Conservation (phyloP, 2,888 invertebrate species). For the Eudemis profundana region DNA sequence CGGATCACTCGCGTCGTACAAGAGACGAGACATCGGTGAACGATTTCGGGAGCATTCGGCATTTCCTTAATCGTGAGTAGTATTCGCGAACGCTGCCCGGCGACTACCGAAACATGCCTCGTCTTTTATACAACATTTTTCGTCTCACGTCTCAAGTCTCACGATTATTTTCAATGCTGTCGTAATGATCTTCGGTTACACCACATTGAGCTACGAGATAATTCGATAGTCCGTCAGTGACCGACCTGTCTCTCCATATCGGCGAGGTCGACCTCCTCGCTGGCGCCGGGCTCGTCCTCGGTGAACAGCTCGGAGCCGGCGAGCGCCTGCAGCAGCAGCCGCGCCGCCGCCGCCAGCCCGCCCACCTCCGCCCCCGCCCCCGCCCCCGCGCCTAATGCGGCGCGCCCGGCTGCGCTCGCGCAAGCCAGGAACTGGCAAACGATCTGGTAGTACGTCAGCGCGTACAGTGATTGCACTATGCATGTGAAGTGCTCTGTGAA, state of each 20-base stretch:
- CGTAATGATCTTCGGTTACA: no score
- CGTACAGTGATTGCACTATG: slow-evolving; percentile 94
- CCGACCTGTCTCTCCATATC: slow-evolving; percentile 69
- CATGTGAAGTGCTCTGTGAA: slow-evolving; percentile 93
- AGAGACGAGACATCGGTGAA: no score
- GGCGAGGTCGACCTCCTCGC: slow-evolving; percentile 56
- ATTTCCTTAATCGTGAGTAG: no score
- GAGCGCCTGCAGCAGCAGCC: slow-evolving; percentile 63
- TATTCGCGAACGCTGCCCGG: no score
- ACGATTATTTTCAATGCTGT: no score
- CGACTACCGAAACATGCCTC: no score
- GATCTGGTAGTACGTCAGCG: slow-evolving; percentile 95
- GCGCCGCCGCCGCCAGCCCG: slow-evolving; percentile 59
- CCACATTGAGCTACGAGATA: no score
- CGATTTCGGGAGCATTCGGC: no score
- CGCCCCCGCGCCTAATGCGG: slow-evolving; percentile 65
- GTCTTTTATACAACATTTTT: no score
- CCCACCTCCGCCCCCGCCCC: slow-evolving; percentile 28
- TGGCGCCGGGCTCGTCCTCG: slow-evolving; percentile 79
- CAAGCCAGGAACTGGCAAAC: slow-evolving; percentile 91
- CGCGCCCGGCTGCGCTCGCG: slow-evolving; percentile 87
- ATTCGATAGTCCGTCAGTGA: no score
- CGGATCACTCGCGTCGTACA: no score
- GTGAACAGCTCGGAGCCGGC: slow-evolving; percentile 85
- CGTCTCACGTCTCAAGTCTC: no score